These are phyloP conservation scores for Bombus soroeensis DNA, from an alignment of 1,140 invertebrate species.

Conservation along the genomic window DNA sequence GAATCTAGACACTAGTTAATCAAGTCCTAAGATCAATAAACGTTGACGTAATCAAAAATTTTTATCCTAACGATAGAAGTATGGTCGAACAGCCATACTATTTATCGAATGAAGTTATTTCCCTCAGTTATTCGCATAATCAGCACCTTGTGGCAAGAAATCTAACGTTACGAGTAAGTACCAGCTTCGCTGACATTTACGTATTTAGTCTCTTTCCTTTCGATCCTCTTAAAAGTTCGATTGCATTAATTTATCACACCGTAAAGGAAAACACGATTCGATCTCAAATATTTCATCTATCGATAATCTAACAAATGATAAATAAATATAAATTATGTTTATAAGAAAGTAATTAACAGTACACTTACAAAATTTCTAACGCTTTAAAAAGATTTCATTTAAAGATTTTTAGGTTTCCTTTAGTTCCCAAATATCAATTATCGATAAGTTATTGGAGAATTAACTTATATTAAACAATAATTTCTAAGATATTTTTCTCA, in stretches of 20 bases:
- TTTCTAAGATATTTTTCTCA: not conserved
- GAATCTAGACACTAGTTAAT: not conserved
- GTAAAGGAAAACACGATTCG: not conserved
- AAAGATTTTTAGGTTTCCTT: too few relatives aligned
- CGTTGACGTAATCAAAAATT: not conserved
- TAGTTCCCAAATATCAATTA: not conserved
- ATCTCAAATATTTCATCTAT: not conserved
- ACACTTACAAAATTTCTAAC: not conserved
- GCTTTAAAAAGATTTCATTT: not conserved
- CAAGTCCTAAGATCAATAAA: not conserved
- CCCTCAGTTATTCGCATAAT: not conserved
- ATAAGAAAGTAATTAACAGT: not conserved
- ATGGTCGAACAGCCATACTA: not conserved
- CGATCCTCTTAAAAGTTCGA: too few relatives aligned
- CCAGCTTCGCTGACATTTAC: not conserved
- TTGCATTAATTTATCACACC: not conserved
- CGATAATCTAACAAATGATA: not conserved
- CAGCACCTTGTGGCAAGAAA: not conserved
- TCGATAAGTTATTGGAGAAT: not conserved
- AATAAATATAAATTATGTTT: not conserved
- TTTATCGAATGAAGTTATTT: constrained; percentile 3
- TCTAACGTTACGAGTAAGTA: not conserved
- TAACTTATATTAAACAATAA: not conserved
- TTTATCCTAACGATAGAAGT: not conserved
- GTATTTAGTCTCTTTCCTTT: not conserved